Percentiles rank a stretch among this genome's conserved stretches.
Conservation (phyloP, 2,797 vertebrate genomes). For the Lerista edwardsae region DNA sequence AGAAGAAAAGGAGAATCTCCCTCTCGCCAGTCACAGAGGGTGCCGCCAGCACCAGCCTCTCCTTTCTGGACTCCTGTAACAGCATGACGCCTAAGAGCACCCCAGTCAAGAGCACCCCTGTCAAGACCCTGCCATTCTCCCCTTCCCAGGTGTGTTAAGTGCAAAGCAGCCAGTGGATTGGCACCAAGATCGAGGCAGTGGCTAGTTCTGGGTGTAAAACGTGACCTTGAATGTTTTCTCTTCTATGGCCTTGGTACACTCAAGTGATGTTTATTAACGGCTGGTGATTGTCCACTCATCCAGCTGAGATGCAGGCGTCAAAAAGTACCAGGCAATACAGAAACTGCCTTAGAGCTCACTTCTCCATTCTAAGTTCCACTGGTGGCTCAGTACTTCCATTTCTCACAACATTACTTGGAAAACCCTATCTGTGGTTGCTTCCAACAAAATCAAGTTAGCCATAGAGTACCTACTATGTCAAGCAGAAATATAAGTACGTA, state of each 20-base stretch:
- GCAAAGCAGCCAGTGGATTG: too few species aligned
- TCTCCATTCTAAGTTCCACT: not conserved
- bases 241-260: not conserved
- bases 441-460: not conserved
- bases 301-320: not conserved
- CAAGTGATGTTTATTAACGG: not conserved
- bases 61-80: conserved; percentile 82
- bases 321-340: not conserved
- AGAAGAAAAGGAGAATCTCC: conserved; percentile 84
- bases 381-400: not conserved
- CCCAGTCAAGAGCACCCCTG: conserved; percentile 83
- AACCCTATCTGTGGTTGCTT: too few species aligned
- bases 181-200: not conserved
- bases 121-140: conserved; percentile 89
- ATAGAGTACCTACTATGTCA: not conserved
- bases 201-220: not conserved
- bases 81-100: conserved; percentile 96
- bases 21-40: conserved; percentile 85
- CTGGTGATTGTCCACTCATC: not conserved
- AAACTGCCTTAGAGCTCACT: not conserved
- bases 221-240: not conserved
- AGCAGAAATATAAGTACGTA: not conserved
- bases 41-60: conserved; percentile 60
- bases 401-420: not conserved
- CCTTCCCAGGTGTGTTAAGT: conserved; percentile 89